Base-by-base conservation (phyloP, 2,888 invertebrate species). In the Drosophila meridiana region DNA sequence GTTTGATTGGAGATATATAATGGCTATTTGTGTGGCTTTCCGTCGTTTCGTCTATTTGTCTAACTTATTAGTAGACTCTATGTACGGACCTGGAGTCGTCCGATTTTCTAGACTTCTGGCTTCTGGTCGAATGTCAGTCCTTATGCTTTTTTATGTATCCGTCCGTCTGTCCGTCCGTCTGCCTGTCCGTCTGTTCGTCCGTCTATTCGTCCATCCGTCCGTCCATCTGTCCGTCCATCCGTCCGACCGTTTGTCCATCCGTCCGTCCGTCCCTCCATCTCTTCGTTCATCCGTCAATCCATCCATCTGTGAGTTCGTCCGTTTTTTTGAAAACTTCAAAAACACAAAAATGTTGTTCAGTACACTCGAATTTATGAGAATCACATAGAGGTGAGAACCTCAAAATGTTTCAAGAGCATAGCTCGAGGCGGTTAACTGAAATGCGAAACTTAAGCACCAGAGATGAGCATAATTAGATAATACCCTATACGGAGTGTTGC, bases 171-270 rank as follows among this genome's bases (percentile, higher is more conserved):
- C 2, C 8, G 3, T n/a, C 7, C 11, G 1, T 38, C 5, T 6
- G 40, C 14, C 40, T 14, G 14, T 14, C 5, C 5, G 1, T 4
- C 14, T 11, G 40, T 14, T 11, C 14, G 1, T 14, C 14, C n/a
- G 4, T 6, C 14, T 6, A 5, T 40, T 5, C 8, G 8, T n/a
- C 4, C 9, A 20, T 20, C 42, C 20, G 4, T 43, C n/a, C 3
- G 1, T 7, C 7, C 2, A 6, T 42, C n/a, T 13, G 6, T n/a
- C 6, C 0, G 5, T 14, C 2, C 7, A 2, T n/a, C 14, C 0
- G 20, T 45, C 11, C 11, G 2, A 26, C 45, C 26, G 45, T 13
- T 1, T 11, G 9, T 2, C 20, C 1, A 11, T 9, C n/a, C 0
- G 9, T 43, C 9, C 4, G 38, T 38, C 20, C 4, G 43, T 20